phyloP scores from a whole-genome alignment of 2,113 vertebrate genomes.

The Melanerpes aurifrons region DNA sequence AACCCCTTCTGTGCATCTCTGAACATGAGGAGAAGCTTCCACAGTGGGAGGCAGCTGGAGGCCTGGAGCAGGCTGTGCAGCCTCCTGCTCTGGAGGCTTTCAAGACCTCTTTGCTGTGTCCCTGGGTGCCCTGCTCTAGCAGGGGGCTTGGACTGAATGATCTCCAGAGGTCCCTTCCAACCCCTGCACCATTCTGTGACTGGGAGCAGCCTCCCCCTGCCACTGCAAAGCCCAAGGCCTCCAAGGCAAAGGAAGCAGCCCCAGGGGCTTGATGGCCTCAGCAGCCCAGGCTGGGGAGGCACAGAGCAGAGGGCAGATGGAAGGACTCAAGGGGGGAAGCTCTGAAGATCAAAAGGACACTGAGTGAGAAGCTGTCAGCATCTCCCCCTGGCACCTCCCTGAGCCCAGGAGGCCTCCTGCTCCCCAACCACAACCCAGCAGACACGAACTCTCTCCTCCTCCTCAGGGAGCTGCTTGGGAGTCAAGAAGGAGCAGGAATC shows the following conservation, averaged over 20 bases:
- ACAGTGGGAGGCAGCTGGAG: no score
- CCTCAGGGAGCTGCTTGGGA: fast-evolving
- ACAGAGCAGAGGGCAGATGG: background rate
- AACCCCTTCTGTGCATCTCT: no score
- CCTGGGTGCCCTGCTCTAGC: no score
- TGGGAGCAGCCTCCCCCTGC: no score
- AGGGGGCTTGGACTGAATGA: no score
- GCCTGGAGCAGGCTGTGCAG: no score
- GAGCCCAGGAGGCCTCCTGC: background rate
- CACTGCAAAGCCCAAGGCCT: no score
- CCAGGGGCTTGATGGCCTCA: background rate
- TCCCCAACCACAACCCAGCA: background rate
- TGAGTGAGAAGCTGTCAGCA: background rate
- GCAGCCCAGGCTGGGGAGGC: background rate
- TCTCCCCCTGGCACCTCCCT: background rate
- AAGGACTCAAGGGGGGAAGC: background rate
- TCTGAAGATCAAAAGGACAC: background rate
- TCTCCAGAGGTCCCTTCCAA: no score
- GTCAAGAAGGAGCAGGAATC: background rate
- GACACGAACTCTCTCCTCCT: fast-evolving
- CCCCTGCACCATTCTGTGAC: background rate
- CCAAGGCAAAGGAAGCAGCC: background rate
- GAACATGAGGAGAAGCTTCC: no score
- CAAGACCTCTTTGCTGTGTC: no score
- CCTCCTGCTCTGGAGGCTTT: no score